These are phyloP conservation scores for Tychaedon coryphoeus DNA, from an alignment of 2,113 vertebrate genomes.

Conservation along the genomic window DNA sequence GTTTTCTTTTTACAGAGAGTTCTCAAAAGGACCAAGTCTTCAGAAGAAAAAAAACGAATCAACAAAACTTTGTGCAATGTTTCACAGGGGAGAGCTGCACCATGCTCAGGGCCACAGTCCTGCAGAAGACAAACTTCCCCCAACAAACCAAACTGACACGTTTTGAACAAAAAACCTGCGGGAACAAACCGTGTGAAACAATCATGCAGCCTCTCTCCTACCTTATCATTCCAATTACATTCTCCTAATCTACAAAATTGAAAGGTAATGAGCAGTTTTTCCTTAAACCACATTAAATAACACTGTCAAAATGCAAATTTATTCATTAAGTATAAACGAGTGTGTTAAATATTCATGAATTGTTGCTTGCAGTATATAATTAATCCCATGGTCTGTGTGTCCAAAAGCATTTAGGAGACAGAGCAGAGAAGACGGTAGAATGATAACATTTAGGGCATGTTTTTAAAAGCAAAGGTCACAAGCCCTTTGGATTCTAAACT, in stretches of 20 bases:
- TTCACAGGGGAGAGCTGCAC: rapidly evolving
- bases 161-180: not conserved
- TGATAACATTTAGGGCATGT: slow-evolving; percentile 37
- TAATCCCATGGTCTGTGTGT: slow-evolving; percentile 79
- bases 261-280: slow-evolving; percentile 82
- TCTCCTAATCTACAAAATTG: slow-evolving; percentile 77
- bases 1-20: not conserved
- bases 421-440: slow-evolving; percentile 30
- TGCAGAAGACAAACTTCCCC: not conserved
- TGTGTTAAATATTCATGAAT: slow-evolving; percentile 84
- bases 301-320: slow-evolving; percentile 84
- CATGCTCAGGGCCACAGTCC: no score
- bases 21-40: not conserved
- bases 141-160: not conserved
- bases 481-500: slow-evolving; percentile 22
- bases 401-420: slow-evolving; percentile 71
- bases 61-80: not conserved
- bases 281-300: slow-evolving; percentile 82
- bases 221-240: slow-evolving; percentile 77
- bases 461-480: slow-evolving; percentile 49
- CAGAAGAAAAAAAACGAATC: not conserved
- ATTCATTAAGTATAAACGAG: slow-evolving; percentile 86
- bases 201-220: slow-evolving; percentile 44
- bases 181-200: slow-evolving; percentile 26
- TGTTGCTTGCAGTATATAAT: slow-evolving; percentile 79